Evolutionary conservation across 2,888 invertebrate species (phyloP), one percentile per base, ranked within the genome.

Genomic region (Halictus ligatus): DNA sequence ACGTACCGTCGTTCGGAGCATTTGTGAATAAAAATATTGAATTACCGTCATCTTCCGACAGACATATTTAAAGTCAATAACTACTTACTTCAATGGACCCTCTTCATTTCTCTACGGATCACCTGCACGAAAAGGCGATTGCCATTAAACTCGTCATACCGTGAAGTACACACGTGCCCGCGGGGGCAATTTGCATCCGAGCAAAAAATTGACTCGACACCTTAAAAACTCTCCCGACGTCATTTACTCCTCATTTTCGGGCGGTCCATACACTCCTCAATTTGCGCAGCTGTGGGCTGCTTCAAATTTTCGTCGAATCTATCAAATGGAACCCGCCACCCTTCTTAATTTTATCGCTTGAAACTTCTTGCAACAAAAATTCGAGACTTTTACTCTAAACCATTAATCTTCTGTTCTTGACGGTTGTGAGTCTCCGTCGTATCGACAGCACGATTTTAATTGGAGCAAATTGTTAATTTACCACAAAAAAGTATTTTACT

Each of bases 211-310:
- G 40, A 15, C 46, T 78, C 83, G 75, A 83, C 78, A 83, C 78
- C 54, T 83, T 64, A 64, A 75, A 78, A 84, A 75, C 78, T 75
- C 46, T 75, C 35, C n/a, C 64, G 71, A 60, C 46, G 50, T 78
- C 83, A 75, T 84, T 83, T 72, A 78, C 83, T 84, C 75, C 48
- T 83, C 83, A 58, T 84, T 84, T 50, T 78, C 83, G 54, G 75
- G 71, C 43, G 35, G 78, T 73, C 67, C 77, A 15, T 67, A 48
- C 72, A 12, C 54, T 54, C 25, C 40, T 40, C 58, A 43, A 64
- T 60, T 75, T 71, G 15, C 71, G 50, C 75, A 88, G 75, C 85
- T 71, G 75, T 58, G 76, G 67, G 54, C 60, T 67, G 74, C n/a
- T 18, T 64, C 13, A 40, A 80, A 80, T 71, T 79, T 83, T 86